Base-by-base conservation (phyloP, 1,140 invertebrate species). In the Venturia canescens region DNA sequence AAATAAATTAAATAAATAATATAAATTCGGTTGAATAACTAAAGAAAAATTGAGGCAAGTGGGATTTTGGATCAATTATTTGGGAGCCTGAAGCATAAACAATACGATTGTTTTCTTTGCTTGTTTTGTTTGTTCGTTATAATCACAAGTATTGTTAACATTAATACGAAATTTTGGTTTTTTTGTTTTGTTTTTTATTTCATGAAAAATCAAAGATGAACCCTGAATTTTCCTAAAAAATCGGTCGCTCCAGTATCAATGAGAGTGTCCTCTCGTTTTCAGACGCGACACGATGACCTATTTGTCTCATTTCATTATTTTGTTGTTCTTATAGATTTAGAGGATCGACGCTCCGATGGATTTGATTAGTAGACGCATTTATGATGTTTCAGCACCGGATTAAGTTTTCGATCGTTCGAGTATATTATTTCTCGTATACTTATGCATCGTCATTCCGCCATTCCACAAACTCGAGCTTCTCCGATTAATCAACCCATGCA, bases 41-140 rank as follows among this genome's bases (percentile, higher is more conserved):
- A 67, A 79, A 81, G 71, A 63, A 66, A 38, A 82, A 31, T 27
- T 34, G 34, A 75, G 70, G 72, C 77, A 77, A 81, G 67, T 66
- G 11, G 77, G 80, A 70, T 60, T 66, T 60, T 13, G 81, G 86
- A 83, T 88, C 86, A 87, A 84, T 78, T 60, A 26, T 69, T 86
- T 16, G 84, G 83, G 74, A 83, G 81, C 85, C 85, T 84, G 79
- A 87, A 88, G 83, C 85, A 18, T 57, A 57, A 57, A 74, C 31
- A 26, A 38, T 72, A 72, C 34, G 34, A 72, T 50, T 26, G 31
- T 72, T 26, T 26, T 72, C 21, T 50, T 72, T 48, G 18, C 15
- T 26, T 26, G 21, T 7, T 72, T 1, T 50, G 18, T 72, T 26
- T 50, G 1, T 72, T 70, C 15, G 23, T 72, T 70, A 70, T 72